A percentile compares a stretch with the other conserved stretches of the same genome.
These are phyloP conservation scores for Ctenoplectra terminalis DNA, from an alignment of 1,140 invertebrate species.

Conservation along the genomic window DNA sequence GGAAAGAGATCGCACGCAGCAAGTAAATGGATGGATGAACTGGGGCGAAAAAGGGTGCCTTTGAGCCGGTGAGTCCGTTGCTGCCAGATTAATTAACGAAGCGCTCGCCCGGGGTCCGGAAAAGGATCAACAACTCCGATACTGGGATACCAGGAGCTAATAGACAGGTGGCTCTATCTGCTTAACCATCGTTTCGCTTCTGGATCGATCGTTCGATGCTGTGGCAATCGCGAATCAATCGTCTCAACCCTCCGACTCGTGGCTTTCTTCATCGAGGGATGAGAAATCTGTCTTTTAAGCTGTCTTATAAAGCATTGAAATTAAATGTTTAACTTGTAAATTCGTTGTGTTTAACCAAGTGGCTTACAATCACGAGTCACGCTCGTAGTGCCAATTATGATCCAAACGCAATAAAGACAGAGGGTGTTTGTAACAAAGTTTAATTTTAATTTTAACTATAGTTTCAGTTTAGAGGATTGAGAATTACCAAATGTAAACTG, in stretches of 20 bases:
- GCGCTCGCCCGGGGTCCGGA: conserved; percentile 75
- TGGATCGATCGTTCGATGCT: conserved; percentile 49
- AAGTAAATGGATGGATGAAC: conserved; percentile 78
- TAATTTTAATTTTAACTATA: too few relatives aligned
- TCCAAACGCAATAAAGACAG: too few relatives aligned
- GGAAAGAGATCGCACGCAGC: conserved; percentile 48
- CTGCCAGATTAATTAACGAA: conserved; percentile 82
- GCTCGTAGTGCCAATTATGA: too few relatives aligned
- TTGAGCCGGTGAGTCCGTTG: conserved; percentile 76
- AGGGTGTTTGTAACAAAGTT: too few relatives aligned
- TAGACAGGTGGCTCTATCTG: conserved; percentile 67
- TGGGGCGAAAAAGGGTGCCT: conserved; percentile 76
- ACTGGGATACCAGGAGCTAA: conserved; percentile 68
- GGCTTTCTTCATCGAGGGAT: background rate
- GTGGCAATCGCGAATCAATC: conserved; percentile 58
- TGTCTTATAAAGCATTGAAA: background rate
- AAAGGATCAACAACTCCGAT: conserved; percentile 75
- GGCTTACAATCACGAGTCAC: too few relatives aligned
- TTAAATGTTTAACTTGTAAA: background rate
- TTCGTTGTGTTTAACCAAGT: too few relatives aligned
- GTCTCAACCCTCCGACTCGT: background rate
- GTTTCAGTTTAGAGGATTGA: too few relatives aligned
- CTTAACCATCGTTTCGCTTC: conserved; percentile 56
- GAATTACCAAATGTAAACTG: too few relatives aligned
- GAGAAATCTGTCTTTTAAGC: background rate